Base-by-base conservation (phyloP, 1,140 invertebrate genomes). In the Drosophila repleta region DNA sequence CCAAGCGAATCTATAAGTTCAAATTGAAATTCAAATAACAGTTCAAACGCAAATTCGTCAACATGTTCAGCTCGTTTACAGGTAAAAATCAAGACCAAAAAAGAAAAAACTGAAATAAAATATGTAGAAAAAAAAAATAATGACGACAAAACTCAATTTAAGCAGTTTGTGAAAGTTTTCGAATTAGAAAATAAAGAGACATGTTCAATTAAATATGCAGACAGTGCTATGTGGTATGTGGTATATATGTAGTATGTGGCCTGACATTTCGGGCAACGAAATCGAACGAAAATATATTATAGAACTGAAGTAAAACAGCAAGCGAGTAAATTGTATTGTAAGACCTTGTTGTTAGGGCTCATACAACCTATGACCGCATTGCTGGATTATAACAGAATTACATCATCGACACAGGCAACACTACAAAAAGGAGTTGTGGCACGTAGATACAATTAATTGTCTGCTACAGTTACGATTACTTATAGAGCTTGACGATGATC, bases 61-160 rank as follows among this genome's bases (percentile, higher is more conserved):
- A 78, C 53, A 89, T 90, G 87, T 90, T 90, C 71, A 90, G 82
- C 76, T 90, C 87, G 53, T 60, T 90, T 56, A 83, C 87, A 90
- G 87, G 87, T 90, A 90, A 90, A 72, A 43, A 39, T 45, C 2
- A 21, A 46, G 4, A 10, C 0, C 4, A 46, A 32, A 52, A 17
- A 51, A 17, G 3, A 21, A 24, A 21, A 3, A 48, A 48, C 15
- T 13, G 15, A 76, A 41, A 48, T 29, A 3, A 51, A 24, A 20
- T n/a, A 17, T 2, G 51, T 10, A 56, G 46, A 24, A 26, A 48
- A 24, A 24, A 8, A 21, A 10, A 13, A 46, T 2, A 21, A 46
- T 5, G 1, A 11, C 24, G 20, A 10, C 24, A 46, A 63, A 62
- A 21, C 37, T 3, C 39, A 57, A 29, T 49, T 53, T 32, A 35